phyloP scores from a whole-genome alignment of 2,113 vertebrate genomes.

The Laticauda colubrina region DNA sequence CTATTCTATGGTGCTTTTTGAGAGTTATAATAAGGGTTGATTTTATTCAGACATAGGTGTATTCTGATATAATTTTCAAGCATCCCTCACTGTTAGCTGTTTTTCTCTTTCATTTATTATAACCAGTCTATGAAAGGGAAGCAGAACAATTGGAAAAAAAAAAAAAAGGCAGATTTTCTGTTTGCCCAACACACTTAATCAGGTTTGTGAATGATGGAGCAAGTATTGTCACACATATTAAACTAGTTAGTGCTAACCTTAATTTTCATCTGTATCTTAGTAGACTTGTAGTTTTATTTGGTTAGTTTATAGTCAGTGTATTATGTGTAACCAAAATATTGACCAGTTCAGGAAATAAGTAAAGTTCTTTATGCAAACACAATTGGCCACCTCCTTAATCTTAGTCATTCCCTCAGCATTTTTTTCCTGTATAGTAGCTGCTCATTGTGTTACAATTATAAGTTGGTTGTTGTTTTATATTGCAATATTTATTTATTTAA shows the following conservation, averaged over 20 bases:
- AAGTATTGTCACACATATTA: not conserved
- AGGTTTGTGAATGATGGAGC: not conserved
- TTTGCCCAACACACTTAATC: not conserved
- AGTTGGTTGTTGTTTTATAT: not conserved
- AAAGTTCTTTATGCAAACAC: not conserved
- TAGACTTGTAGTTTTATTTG: not conserved
- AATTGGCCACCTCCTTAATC: not conserved
- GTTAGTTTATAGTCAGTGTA: not conserved
- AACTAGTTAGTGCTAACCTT: not conserved
- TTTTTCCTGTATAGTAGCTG: not conserved
- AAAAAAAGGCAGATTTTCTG: not conserved
- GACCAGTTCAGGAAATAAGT: not conserved
- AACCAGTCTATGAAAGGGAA: not conserved
- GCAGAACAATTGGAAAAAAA: not conserved
- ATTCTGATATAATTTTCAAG: not conserved
- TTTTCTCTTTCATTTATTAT: not conserved
- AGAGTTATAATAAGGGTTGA: conserved; percentile 41
- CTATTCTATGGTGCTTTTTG: conserved; percentile 42
- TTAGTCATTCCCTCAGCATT: not conserved
- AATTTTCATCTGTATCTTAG: not conserved
- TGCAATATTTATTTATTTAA: not conserved
- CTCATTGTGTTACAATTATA: not conserved
- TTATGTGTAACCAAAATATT: not conserved
- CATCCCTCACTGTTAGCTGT: not conserved
- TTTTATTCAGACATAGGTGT: conserved; percentile 51